These are phyloP conservation scores for Myrmecobius fasciatus DNA, from an alignment of 2,113 vertebrate genomes.

Conservation along the genomic window DNA sequence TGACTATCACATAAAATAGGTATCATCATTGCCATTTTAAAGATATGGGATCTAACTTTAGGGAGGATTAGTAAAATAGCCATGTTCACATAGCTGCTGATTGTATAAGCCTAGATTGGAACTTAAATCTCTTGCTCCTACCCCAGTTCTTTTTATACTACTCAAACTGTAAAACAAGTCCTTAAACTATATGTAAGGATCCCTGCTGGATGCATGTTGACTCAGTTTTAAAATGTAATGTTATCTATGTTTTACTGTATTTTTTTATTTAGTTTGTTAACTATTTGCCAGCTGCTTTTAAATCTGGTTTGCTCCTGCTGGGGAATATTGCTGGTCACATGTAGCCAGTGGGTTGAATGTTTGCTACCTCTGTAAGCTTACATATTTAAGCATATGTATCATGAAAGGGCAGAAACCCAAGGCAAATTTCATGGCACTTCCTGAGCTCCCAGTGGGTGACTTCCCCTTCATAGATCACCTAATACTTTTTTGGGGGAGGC, in stretches of 20 bases:
- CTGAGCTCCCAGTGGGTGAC: not conserved
- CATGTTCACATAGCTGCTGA: not conserved
- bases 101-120: not conserved
- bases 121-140: not conserved
- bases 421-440: not conserved
- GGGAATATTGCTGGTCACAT: not conserved
- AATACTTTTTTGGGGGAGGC: conserved; percentile 1
- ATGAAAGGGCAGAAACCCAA: not conserved
- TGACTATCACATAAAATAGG: conserved; percentile 9
- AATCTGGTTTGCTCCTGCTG: not conserved
- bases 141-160: not conserved
- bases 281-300: not conserved
- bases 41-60: not conserved
- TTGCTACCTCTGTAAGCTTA: not conserved
- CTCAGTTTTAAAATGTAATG: not conserved
- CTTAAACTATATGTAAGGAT: not conserved
- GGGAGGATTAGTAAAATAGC: not conserved
- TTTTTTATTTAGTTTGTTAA: not conserved
- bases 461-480: conserved; percentile 14
- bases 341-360: not conserved
- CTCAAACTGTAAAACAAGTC: not conserved
- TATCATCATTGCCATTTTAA: not conserved
- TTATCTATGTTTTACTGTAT: not conserved
- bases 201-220: not conserved
- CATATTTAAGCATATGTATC: not conserved